Base-by-base conservation (phyloP, 2,797 vertebrate species). In the Rousettus madagascariensis region DNA sequence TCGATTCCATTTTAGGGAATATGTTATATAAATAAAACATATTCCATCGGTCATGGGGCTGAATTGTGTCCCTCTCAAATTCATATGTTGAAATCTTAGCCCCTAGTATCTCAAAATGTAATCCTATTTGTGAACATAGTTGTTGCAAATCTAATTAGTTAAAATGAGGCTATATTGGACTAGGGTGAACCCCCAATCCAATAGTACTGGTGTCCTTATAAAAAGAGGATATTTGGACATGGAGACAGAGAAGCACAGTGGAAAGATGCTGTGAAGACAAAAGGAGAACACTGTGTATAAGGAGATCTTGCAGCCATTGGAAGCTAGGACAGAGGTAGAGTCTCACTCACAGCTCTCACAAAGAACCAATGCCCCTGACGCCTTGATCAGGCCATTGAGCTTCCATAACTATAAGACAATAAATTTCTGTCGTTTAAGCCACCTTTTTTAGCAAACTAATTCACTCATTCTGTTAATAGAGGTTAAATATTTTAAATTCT, bases 401-500 rank as follows among this genome's bases (percentile, higher is more conserved):
- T 13, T 75, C 51, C 33, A 51, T 16, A 90, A 53, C 6, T 3
- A 10, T 24, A 24, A 53, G 46, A 5, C 2, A 61, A 53, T 16
- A 36, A 15, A 63, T 53, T 19, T 46, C 19, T 90, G 12, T 92
- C 51, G 28, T 22, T 79, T 49, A 90, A 49, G 41, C 8, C 16
- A 49, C 15, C 15, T 49, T 49, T 16, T 49, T 77, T 43, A 74
- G 36, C 7, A 74, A 78, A 38, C 11, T 61, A 88, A 12, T 8
- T 19, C 41, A 43, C 17, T 6, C 8, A 41, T 66, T 88, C 38
- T 13, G 49, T 13, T 11, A 22, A 3, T 11, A 33, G 59, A 74
- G 38, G 28, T 53, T 86, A 93, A 65, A 41, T 30, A 15, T 51
- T 89, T 90, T 74, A 78, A 86, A 90, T 88, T 90, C 33, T 91